Evolutionary conservation across 2,888 invertebrate species (phyloP), one percentile per base, ranked within the genome.

Genomic region (Pachycephus smyrnensis): DNA sequence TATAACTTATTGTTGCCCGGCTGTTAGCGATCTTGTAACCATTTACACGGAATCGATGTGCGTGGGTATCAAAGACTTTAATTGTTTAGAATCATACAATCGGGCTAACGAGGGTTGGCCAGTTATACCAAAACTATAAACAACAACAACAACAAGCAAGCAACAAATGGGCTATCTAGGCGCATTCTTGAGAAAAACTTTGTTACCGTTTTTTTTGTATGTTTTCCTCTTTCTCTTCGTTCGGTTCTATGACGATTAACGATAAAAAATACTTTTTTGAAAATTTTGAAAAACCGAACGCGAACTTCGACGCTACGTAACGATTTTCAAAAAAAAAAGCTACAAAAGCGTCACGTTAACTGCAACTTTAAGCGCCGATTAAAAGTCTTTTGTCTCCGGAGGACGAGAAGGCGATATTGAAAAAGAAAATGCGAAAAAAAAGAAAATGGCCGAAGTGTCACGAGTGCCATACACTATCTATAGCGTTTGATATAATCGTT

Each of bases 401-500:
- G 71, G 71, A 33, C 71, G 15, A 31, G 23, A 12, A 33, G 11
- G 3, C 11, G 31, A 31, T 31, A 71, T 31, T 9, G 71, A 31
- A 12, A 71, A 32, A 30, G 37, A 32, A 69, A 74, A 76, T 68
- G 74, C 32, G 33, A 36, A 37, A 33, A 76, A 69, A 32, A 30
- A n/a, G 68, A n/a, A n/a, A 69, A 12, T 12, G 69, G 32, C 40
- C 40, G 23, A 69, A 30, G 31, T 32, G 31, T 32, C 32, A 71
- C 84, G 84, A 84, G 84, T 87, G 84, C 82, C 85, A 86, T 86
- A 79, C 79, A 84, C 86, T 84, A 86, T 83, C 85, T 86, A 15
- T 55, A 87, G 88, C 83, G 82, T 88, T 89, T 89, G 88, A 88
- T 89, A 89, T 87, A 83, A 86, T 81, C 81, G 82, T 77, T 86